Percentiles rank a stretch among this genome's conserved stretches.
These are phyloP conservation scores for Xenentodon cancila DNA, from an alignment of 2,797 vertebrate genomes.

Conservation along the genomic window DNA sequence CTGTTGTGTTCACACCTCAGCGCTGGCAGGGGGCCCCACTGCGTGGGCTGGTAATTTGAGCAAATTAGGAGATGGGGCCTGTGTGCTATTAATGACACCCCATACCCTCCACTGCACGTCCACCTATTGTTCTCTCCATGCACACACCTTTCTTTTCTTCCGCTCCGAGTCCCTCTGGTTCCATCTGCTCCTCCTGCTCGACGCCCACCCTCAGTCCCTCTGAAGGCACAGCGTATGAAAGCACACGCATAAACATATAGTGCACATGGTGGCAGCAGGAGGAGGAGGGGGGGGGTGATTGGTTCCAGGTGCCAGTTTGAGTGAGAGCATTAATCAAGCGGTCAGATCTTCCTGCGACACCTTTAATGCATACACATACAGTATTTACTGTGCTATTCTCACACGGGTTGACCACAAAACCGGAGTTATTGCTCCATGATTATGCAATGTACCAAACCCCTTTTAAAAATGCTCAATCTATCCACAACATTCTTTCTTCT, in stretches of 20 bases:
- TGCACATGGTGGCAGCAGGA: conserved; percentile 46
- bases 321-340: conserved; percentile 84
- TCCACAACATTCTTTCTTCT: too few species aligned
- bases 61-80: conserved; percentile 82
- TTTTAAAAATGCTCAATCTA: conserved; percentile 11
- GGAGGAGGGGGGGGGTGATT: conserved; percentile 60
- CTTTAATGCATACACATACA: conserved; percentile 5
- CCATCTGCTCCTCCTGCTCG: conserved; percentile 66
- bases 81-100: conserved; percentile 73
- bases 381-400: too few species aligned
- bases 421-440: too few species aligned
- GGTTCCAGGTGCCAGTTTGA: conserved; percentile 83
- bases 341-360: conserved; percentile 74
- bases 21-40: conserved; percentile 55
- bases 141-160: conserved; percentile 73
- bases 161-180: conserved; percentile 30
- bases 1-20: conserved; percentile 76
- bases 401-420: too few species aligned
- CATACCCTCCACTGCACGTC: conserved; percentile 62
- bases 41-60: conserved; percentile 81
- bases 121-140: conserved; percentile 66
- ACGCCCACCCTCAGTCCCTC: conserved; percentile 50
- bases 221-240: conserved; percentile 46
- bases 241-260: conserved; percentile 39
- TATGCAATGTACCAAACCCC: too few species aligned